A percentile compares a stretch with the other conserved stretches of the same genome.
These are phyloP conservation scores for Homarus americanus DNA, from an alignment of 1,140 invertebrate genomes.

Conservation along the genomic window DNA sequence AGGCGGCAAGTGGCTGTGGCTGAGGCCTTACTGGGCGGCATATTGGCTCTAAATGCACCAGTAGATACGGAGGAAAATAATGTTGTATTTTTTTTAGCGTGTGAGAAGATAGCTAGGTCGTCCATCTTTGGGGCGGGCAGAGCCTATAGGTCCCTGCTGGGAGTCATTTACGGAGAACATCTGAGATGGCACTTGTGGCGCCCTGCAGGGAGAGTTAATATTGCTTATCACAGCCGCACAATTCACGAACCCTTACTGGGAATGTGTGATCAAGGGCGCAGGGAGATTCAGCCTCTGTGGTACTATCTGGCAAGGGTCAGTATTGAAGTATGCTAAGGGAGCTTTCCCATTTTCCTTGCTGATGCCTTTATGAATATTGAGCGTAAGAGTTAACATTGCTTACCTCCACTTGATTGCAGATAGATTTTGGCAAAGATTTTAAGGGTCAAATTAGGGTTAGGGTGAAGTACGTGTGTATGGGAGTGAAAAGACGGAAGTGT, in stretches of 20 bases:
- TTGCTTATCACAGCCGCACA: conserved; percentile 11
- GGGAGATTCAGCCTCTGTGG: background rate
- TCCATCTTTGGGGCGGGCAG: background rate
- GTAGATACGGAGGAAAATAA: no score
- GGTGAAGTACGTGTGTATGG: no score
- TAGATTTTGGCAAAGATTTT: background rate
- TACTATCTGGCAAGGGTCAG: background rate
- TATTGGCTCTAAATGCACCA: no score
- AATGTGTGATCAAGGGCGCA: background rate
- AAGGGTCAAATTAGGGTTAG: conserved; percentile 31
- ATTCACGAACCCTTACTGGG: background rate
- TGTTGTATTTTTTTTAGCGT: no score
- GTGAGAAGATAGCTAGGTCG: background rate
- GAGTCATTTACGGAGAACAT: conserved; percentile 5
- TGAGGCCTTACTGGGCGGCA: no score
- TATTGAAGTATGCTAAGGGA: background rate
- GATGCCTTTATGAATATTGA: conserved; percentile 33
- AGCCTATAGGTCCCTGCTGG: conserved; percentile 1
- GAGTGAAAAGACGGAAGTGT: no score
- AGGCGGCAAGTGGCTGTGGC: background rate
- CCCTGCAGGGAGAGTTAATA: conserved; percentile 31
- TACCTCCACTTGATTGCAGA: background rate
- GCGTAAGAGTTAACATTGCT: conserved; percentile 17
- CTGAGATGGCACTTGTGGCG: conserved; percentile 16
- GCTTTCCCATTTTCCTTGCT: background rate